These are phyloP conservation scores for Pocillopora meandrina DNA, from an alignment of 92 coral and sea anemone species.

Conservation along the genomic window DNA sequence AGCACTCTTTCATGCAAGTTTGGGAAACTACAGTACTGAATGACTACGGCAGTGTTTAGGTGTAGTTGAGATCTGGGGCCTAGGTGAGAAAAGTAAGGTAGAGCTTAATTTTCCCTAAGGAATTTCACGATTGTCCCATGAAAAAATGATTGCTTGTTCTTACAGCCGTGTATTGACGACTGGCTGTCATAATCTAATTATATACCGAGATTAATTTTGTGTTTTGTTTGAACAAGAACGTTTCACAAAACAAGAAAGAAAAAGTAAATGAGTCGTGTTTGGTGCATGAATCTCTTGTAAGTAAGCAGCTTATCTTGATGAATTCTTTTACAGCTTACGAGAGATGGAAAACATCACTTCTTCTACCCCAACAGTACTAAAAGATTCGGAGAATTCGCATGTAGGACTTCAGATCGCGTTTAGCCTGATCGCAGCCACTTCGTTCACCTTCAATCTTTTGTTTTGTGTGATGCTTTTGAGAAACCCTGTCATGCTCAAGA, in stretches of 20 bases:
- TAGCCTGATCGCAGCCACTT: constrained; percentile 39
- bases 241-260: neutral
- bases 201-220: neutral
- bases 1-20: too few species aligned
- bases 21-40: too few species aligned
- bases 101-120: neutral
- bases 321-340: neutral
- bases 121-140: neutral
- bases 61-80: too few species aligned
- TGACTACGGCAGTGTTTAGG: too few species aligned
- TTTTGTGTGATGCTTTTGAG: constrained; percentile 48
- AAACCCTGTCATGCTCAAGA: constrained; percentile 29
- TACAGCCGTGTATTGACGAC: neutral
- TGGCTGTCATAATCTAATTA: neutral
- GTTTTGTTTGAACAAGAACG: neutral
- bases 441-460: constrained; percentile 43
- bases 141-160: neutral
- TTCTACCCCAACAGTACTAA: constrained; percentile 10
- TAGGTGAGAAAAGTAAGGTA: neutral
- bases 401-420: constrained; percentile 28
- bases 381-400: constrained; percentile 3
- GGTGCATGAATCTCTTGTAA: neutral
- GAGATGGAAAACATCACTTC: constrained; percentile 24
- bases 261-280: neutral
- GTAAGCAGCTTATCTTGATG: neutral